Evolutionary conservation across 2,113 vertebrate genomes (phyloP), one percentile per base, ranked within the genome.

Genomic region (Procavia capensis): DNA sequence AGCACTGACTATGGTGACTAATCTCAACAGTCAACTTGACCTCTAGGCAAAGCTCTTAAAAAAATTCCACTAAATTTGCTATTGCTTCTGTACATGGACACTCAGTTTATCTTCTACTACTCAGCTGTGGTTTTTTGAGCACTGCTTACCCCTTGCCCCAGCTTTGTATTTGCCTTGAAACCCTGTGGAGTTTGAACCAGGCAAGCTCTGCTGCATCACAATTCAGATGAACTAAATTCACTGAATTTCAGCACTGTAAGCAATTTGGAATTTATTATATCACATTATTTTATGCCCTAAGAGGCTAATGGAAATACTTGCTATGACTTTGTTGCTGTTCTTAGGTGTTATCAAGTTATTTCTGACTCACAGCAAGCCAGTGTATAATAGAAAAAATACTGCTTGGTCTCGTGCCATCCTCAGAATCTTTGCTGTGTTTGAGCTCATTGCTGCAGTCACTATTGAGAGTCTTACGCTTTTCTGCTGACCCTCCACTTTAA

Each of bases 181-280:
- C 64, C 27, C 72, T 75, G 27, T n/a, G 34, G 50, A 24, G 41
- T 68, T 82, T 93, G 17, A 80, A 47, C 17, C 14, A 34, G 61
- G 31, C 6, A 25, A 43, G 20, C 13, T 29, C 64, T 84, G 80
- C 19, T 66, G 9, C 2, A 59, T 34, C 13, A 36, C 34, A 34
- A n/a, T 64, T 93, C 39, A 92, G 64, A 86, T 87, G 31, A 83
- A 57, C 31, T 74, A 57, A 45, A 59, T 39, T 94, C 25, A 66
- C 39, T 24, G 88, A 78, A 66, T 47, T 3, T 41, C 29, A 79
- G 36, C 31, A 64, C 27, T 31, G 4, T 29, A 64, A 45, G 22
- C 36, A 76, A 81, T 36, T 57, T 64, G 45, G 85, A 90, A 75
- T 31, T 31, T 59, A 64, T 27, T 8, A 2, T 34, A 68, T 82